Base-by-base conservation (phyloP, 2,113 vertebrate species). In the Hemichromis elongatus region DNA sequence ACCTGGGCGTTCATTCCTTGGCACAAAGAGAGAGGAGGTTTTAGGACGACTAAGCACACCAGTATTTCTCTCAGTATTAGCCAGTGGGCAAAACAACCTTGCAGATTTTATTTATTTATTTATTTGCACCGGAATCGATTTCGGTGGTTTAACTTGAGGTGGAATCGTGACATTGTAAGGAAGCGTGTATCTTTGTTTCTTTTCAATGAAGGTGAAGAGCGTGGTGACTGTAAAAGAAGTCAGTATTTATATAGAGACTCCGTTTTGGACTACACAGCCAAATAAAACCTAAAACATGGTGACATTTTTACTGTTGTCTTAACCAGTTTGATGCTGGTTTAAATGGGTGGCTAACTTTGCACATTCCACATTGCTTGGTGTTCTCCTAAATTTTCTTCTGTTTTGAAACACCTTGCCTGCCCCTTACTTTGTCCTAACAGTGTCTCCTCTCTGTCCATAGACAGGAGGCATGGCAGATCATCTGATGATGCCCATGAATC, bases 401-500 rank as follows among this genome's bases (percentile, higher is more conserved):
- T 21, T 82, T 73, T 56, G 50, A 66, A 83, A 68, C 81, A 78
- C 80, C 81, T 59, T 59, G 68, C 54, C 30, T 87, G 35, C 21
- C 70, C 56, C 21, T 28, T 57, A 47, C 42, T 26, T 85, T 80
- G 50, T 86, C 80, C 80, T 90, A 86, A 94, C 82, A 26, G 75
- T 68, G 45, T 93, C 78, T 92, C 81, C 82, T 87, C 87, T 92
- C 80, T 84, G 80, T 56, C 81, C 61, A 7, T 56, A 91, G 88
- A 89, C 91, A 94, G 94, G 94, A 90, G 93, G 88, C 84, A 99
- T 99, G 98, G 97, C 97, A 3, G 98, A 99, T 92, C 98, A 98
- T 89, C 96, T 99, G 96, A 97, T 99, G 97, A 97, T 99, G 96
- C 93, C 98, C 81, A 96, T 98, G 96, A 97, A 97, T 96, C 98